Evolutionary conservation across 2,888 invertebrate genomes (phyloP), one percentile per base, ranked within the genome.

Genomic region (Lysandra bellargus): DNA sequence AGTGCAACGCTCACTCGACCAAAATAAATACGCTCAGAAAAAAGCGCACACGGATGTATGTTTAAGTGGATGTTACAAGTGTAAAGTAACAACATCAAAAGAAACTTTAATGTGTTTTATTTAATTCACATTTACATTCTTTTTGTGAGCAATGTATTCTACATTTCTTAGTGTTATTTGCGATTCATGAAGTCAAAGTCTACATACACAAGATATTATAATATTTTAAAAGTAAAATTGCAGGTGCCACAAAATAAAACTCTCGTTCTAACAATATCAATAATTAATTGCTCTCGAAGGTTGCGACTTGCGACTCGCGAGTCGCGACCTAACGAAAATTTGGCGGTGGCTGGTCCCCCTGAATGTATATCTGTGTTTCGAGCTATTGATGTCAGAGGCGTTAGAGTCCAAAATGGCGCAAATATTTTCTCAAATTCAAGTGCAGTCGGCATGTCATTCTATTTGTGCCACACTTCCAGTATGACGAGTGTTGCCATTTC

Each of bases 391-490:
- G 69, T 73, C 61, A 60, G 23, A 77, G 14, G 12, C 4, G 30
- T 61, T 83, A 84, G 79, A 78, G 83, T 81, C 79, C 77, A 83
- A 78, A 83, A 80, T 83, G 49, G 77, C 79, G 73, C 57, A 78
- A 57, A 64, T 64, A 75, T 73, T 80, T 77, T 60, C 9, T 75
- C 78, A 80, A 78, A 74, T 73, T 79, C 82, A 83, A 80, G 83
- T 84, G 86, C 85, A 88, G 84, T 84, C 85, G 85, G 89, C 88
- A 89, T 89, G 90, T 91, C 91, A 93, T 93, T 91, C 90, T 91
- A 92, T 94, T 93, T 91, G 92, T 92, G 91, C 91, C 90, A 91
- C 90, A 93, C 91, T 91, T 92, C 91, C 90, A 87, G 92, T 90
- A 90, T 93, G 93, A 91, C 93, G 92, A 91, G 89, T 87, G 88